Evolutionary conservation across 2,888 invertebrate species (phyloP), one percentile per base, ranked within the genome.

Genomic region (Agrotis segetum): DNA sequence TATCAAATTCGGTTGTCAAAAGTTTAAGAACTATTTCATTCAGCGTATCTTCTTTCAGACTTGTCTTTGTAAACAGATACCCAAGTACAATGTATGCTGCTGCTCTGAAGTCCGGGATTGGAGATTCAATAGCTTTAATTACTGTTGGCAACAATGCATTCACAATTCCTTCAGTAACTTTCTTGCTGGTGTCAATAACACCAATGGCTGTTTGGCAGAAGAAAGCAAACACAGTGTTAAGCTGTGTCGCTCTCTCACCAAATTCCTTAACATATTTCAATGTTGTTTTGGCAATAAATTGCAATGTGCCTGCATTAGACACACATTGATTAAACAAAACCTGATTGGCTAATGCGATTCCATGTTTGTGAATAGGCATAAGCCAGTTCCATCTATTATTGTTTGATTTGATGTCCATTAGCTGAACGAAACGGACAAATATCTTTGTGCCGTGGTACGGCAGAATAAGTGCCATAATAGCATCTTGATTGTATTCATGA

Each of bases 391-490:
- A 99, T 71, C 96, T 96, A 67, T 97, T 97, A n/a, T 93, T 93
- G 0, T 91, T 85, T 11, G 97, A 94, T 24, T 96, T 96, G 16
- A 99, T 90, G 66, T 97, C 96, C 85, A 98, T 89, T 1, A 99
- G 95, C 91, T 99, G 98, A 1, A 99, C 90, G 62, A 98, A 97
- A 85, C 97, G 94, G 0, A 98, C 97, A 94, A 99, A 99, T 77
- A 98, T 97, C 82, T 98, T 98, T 0, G 99, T 98, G 88, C 99
- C 98, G 92, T 99, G 99, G 91, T 99, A 99, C 0, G 99, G 99
- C 67, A 99, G 92, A 68, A 98, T 98, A 13, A 98, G 95, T 75
- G 97, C 96, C 86, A 99, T 95, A 53, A 99, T 96, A 0, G 97
- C 97, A 88, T 98, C 97, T 69, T 97, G 97, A 89, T 99, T 99